Evolutionary conservation across 2,797 vertebrate species (phyloP).

Genomic region (Galagoides demidoff): DNA sequence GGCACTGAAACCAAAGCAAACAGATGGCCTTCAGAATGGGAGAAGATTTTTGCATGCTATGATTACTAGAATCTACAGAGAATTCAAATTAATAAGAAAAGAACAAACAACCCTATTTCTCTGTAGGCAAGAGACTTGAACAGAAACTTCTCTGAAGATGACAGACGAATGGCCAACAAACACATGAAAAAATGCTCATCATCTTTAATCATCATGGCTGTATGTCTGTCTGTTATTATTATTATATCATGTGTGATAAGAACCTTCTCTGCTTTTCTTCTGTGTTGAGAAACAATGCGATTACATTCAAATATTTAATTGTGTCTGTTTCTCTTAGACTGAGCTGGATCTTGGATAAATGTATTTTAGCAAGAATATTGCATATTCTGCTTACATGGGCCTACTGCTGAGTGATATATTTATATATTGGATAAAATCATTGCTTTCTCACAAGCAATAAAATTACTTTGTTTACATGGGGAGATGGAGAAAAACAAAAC

Average conservation of each 20-base stretch:
- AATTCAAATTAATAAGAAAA: no score
- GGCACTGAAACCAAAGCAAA: no score
- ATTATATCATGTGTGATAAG: neutral
- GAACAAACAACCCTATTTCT: no score
- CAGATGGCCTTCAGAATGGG: no score
- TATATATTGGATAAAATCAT: slow-evolving; percentile 67
- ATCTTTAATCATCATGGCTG: neutral
- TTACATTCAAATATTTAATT: slow-evolving; percentile 46
- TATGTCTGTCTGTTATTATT: neutral
- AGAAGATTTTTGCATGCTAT: no score
- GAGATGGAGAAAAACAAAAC: slow-evolving; percentile 53
- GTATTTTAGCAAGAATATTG: slow-evolving; percentile 49
- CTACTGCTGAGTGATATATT: slow-evolving; percentile 49
- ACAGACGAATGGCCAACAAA: no score
- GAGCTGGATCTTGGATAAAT: slow-evolving; percentile 39
- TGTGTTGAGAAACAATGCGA: neutral
- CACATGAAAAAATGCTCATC: no score
- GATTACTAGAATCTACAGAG: no score
- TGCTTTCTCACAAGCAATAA: slow-evolving; percentile 60
- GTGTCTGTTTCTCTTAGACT: slow-evolving; percentile 42
- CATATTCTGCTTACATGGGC: slow-evolving; percentile 15
- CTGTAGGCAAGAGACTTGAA: no score
- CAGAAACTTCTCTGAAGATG: no score
- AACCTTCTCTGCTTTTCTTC: neutral
- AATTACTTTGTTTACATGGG: slow-evolving; percentile 62